A percentile compares a stretch with the other conserved stretches of the same genome.
Evolutionary conservation across 2,888 invertebrate species (phyloP).

Genomic region (Thymelicus lineola): DNA sequence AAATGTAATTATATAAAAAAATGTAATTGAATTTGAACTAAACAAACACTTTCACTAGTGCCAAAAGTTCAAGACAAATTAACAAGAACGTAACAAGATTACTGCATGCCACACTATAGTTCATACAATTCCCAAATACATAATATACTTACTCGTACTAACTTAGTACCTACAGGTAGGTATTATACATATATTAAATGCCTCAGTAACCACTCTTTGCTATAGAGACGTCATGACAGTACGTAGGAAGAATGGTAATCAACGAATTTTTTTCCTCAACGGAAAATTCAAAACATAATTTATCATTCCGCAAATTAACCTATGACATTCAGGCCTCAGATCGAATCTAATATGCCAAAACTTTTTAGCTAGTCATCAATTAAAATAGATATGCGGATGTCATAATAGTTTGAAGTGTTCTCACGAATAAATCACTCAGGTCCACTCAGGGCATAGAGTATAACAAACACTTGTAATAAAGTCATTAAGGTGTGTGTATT

Average conservation of each 20-base stretch:
- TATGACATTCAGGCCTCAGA: slow-evolving; percentile 26
- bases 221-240: no score
- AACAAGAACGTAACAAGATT: no score
- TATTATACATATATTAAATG: no score
- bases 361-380: slow-evolving; percentile 32
- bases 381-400: slow-evolving; percentile 35
- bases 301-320: slow-evolving; percentile 23
- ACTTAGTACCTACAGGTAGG: no score
- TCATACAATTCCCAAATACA: no score
- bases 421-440: slow-evolving; percentile 50
- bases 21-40: no score
- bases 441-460: slow-evolving; percentile 46
- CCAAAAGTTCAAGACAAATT: no score
- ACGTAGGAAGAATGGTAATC: neutral
- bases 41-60: no score
- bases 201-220: no score
- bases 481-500: slow-evolving; percentile 58
- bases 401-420: slow-evolving; percentile 44
- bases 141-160: no score
- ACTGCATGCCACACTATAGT: no score
- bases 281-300: slow-evolving; percentile 5
- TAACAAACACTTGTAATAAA: slow-evolving; percentile 53
- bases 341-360: slow-evolving; percentile 26
- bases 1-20: no score
- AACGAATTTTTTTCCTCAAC: neutral